Conservation (phyloP, 2,888 invertebrate species). For the Micoletzkya japonica region DNA sequence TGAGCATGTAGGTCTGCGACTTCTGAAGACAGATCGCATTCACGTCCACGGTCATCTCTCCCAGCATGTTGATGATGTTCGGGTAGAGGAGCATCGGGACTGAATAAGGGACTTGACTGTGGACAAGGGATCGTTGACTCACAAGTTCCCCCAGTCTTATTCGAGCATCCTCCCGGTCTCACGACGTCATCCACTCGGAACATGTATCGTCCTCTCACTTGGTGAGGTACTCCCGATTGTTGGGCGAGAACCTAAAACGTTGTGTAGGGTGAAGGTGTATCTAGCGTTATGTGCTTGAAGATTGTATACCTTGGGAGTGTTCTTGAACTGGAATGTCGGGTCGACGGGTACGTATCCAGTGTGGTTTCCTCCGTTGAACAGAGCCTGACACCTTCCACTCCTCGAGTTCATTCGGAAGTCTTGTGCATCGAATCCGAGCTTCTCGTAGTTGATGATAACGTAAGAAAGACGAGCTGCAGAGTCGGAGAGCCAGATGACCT, state of each 20-base stretch:
- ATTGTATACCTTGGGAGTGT: conserved; percentile 53
- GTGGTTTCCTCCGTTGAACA: conserved; percentile 64
- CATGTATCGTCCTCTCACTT: conserved; percentile 78
- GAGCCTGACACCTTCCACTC: conserved; percentile 61
- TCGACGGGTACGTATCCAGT: conserved; percentile 63
- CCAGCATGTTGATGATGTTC: conserved; percentile 94
- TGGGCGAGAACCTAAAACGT: conserved; percentile 50
- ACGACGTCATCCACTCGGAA: conserved; percentile 94
- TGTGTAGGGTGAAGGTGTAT: too few species aligned
- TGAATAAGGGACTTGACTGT: conserved; percentile 28
- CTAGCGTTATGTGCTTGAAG: not conserved
- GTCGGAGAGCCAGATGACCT: conserved; percentile 72
- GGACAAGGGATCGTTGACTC: conserved; percentile 25
- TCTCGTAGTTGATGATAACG: conserved; percentile 89
- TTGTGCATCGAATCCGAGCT: conserved; percentile 84
- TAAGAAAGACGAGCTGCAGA: conserved; percentile 79
- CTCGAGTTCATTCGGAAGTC: conserved; percentile 61
- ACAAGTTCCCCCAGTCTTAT: conserved; percentile 64
- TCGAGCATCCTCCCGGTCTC: conserved; percentile 81
- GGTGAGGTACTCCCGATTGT: conserved; percentile 61
- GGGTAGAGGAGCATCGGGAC: conserved; percentile 69
- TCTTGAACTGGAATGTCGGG: conserved; percentile 60
- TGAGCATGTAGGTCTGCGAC: conserved; percentile 58
- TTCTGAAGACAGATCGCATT: conserved; percentile 89
- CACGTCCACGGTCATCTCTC: conserved; percentile 92